These are phyloP conservation scores for Eulemur macaco DNA, from an alignment of 2,113 vertebrate genomes.

Conservation along the genomic window DNA sequence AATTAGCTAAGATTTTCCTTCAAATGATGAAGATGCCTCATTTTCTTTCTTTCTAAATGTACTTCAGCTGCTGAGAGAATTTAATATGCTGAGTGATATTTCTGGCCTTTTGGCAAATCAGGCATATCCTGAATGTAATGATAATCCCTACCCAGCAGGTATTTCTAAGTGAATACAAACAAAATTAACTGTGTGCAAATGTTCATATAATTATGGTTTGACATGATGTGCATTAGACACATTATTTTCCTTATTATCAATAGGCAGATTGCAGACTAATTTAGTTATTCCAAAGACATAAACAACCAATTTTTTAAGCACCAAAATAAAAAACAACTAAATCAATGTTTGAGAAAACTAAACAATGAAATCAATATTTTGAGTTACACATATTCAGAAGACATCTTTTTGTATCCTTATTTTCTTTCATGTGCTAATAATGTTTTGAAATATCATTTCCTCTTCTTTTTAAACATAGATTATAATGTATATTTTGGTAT, in stretches of 20 bases:
- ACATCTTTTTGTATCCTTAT: neutral
- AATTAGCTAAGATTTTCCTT: constrained; percentile 39
- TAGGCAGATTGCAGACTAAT: constrained; percentile 35
- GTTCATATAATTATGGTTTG: constrained; percentile 64
- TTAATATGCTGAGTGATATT: constrained; percentile 17
- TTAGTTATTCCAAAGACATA: constrained; percentile 20
- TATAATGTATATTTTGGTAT: neutral
- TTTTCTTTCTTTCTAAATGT: constrained; percentile 41
- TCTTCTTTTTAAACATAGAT: neutral
- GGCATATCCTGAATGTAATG: constrained; percentile 10
- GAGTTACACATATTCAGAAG: neutral
- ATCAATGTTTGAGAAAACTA: neutral
- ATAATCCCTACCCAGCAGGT: constrained; percentile 56
- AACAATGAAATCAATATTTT: neutral
- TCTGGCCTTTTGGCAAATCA: constrained; percentile 51
- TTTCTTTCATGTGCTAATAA: neutral
- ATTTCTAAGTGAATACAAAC: constrained; percentile 70
- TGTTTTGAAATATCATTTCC: neutral
- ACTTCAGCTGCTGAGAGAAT: constrained; percentile 11
- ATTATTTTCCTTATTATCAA: constrained; percentile 54
- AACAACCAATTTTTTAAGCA: neutral
- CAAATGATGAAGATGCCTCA: neutral
- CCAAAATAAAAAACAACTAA: neutral
- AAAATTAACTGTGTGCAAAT: constrained; percentile 74
- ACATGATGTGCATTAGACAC: constrained; percentile 12